phyloP scores from a whole-genome alignment of 2,113 vertebrate species.

The Chroicocephalus ridibundus region DNA sequence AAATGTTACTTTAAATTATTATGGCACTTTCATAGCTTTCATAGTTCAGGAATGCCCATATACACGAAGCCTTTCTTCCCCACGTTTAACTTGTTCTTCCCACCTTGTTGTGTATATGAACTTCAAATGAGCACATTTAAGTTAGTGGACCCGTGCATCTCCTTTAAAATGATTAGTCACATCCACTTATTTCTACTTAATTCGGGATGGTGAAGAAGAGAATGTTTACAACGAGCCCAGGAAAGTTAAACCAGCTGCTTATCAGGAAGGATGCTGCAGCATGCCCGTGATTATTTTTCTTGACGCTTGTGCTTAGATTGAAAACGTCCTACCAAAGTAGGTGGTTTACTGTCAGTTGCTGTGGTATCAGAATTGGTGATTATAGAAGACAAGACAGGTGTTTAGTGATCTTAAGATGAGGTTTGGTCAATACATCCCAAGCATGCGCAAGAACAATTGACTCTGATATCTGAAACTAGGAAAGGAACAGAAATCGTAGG shows the following conservation, averaged over 20 bases:
- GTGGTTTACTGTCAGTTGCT: neutral
- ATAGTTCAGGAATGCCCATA: neutral
- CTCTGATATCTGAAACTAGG: neutral
- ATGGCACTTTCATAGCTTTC: neutral
- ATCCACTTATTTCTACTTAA: neutral
- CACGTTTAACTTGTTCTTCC: accelerated
- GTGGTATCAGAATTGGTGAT: neutral
- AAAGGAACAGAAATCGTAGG: neutral
- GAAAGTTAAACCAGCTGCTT: neutral
- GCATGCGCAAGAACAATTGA: neutral
- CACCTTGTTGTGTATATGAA: neutral
- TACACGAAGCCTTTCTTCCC: neutral
- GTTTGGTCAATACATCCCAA: neutral
- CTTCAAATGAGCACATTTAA: neutral
- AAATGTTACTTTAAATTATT: neutral
- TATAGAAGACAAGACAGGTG: neutral
- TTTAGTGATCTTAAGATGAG: neutral
- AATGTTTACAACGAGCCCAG: neutral
- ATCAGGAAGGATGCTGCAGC: neutral
- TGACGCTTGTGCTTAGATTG: neutral
- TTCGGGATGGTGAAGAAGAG: neutral
- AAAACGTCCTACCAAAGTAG: neutral
- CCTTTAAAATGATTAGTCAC: neutral
- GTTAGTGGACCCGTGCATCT: neutral
- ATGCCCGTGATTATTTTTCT: neutral